Conservation (phyloP, 2,888 invertebrate species). For the Notodonta ziczac region DNA sequence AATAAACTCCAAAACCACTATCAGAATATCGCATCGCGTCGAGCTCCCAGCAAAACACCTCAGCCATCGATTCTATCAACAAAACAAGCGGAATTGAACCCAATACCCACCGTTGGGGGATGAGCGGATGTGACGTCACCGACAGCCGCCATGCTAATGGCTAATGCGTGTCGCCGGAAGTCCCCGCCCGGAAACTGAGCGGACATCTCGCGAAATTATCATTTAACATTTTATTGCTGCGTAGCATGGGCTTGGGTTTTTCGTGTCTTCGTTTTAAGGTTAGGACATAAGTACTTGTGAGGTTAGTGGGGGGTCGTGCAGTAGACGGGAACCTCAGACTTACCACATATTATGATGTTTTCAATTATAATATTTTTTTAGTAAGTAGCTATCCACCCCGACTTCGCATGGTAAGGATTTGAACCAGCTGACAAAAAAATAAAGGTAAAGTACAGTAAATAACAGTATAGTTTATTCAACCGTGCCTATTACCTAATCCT, state of each 20-base stretch:
- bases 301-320: not conserved
- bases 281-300: not conserved
- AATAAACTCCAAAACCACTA: not conserved
- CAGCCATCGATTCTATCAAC: constrained; percentile 27
- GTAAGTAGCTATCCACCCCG: no score
- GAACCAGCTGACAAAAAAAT: no score
- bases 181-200: constrained; percentile 68
- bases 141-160: constrained; percentile 77
- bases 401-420: no score
- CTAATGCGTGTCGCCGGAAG: constrained; percentile 81
- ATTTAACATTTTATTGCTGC: constrained; percentile 77
- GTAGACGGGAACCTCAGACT: no score
- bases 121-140: constrained; percentile 72
- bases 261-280: constrained; percentile 1
- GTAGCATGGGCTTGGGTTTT: constrained; percentile 38
- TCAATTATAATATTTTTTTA: no score
- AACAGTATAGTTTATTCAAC: no score
- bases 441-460: no score
- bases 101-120: constrained; percentile 36
- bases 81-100: constrained; percentile 36
- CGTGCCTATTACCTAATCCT: no score
- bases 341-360: no score
- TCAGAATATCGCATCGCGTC: constrained; percentile 7
- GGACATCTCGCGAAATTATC: constrained; percentile 78
- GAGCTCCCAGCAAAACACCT: constrained; percentile 20